A percentile compares a stretch with the other conserved stretches of the same genome.
phyloP scores from a whole-genome alignment of 2,888 invertebrate species.

The Argyresthia goedartella region DNA sequence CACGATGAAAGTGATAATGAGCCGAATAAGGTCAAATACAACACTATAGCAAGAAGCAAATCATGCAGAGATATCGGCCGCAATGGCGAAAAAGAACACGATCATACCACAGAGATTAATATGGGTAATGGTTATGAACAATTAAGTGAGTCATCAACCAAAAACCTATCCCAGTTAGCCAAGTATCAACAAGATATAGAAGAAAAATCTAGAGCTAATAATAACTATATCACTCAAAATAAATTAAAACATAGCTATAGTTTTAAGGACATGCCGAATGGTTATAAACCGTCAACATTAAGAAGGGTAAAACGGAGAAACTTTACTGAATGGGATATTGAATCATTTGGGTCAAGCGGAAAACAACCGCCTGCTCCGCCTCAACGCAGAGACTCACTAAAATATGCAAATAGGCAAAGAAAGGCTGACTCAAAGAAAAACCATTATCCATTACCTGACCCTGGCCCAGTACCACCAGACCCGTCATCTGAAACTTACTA shows the following conservation, averaged over 20 bases:
- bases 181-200: slow-evolving; percentile 74
- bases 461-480: slow-evolving; percentile 56
- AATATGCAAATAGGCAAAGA: slow-evolving; percentile 64
- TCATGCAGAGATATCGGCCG: slow-evolving; percentile 59
- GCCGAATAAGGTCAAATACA: slow-evolving; percentile 43
- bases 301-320: slow-evolving; percentile 67
- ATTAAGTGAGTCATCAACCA: slow-evolving; percentile 37
- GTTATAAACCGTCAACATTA: slow-evolving; percentile 72
- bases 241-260: slow-evolving; percentile 68
- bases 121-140: slow-evolving; percentile 41
- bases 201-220: slow-evolving; percentile 62
- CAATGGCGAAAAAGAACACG: slow-evolving; percentile 36
- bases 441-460: slow-evolving; percentile 54
- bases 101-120: slow-evolving; percentile 35
- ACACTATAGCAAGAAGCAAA: slow-evolving; percentile 63
- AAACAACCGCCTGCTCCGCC: slow-evolving; percentile 54
- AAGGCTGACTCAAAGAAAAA: slow-evolving; percentile 56
- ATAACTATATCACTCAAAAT: slow-evolving; percentile 63
- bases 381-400: slow-evolving; percentile 60
- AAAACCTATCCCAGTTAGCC: slow-evolving; percentile 67
- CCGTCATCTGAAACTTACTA: slow-evolving; percentile 64
- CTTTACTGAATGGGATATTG: slow-evolving; percentile 72
- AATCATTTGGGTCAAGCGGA: slow-evolving; percentile 42
- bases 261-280: slow-evolving; percentile 73
- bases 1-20: slow-evolving; percentile 44